Percentiles rank a stretch among this genome's conserved stretches.
phyloP scores from a whole-genome alignment of 2,888 invertebrate genomes.

The Morpho helenor region DNA sequence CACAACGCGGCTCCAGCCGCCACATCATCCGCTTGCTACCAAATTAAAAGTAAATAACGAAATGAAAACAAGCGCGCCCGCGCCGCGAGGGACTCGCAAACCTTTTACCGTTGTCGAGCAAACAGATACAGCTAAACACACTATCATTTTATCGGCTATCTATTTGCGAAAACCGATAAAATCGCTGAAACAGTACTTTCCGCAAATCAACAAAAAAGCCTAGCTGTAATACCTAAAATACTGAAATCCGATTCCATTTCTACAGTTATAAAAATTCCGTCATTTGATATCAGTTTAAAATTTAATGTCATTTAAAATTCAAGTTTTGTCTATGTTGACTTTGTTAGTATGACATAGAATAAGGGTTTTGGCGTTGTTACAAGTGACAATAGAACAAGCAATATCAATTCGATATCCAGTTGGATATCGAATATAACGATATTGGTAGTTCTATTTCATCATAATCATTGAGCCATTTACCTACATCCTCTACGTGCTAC shows the following conservation, averaged over 20 bases:
- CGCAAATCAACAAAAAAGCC: conserved; percentile 31
- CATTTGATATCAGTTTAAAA: not conserved
- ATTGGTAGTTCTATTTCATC: too few species aligned
- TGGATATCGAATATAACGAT: too few species aligned
- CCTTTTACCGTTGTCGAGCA: conserved; percentile 75
- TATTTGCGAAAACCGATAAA: conserved; percentile 65
- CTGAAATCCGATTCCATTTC: not conserved
- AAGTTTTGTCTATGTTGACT: too few species aligned
- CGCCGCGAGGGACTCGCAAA: conserved; percentile 74
- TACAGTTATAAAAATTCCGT: conserved; percentile 2
- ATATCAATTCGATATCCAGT: too few species aligned
- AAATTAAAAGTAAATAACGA: conserved; percentile 80
- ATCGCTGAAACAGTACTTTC: conserved; percentile 48
- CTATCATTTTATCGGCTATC: conserved; percentile 72
- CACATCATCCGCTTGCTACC: conserved; percentile 76
- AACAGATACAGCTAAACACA: conserved; percentile 74
- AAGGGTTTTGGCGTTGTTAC: too few species aligned
- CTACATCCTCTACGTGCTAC: too few species aligned
- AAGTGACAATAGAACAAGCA: too few species aligned
- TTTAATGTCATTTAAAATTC: too few species aligned
- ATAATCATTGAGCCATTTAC: too few species aligned
- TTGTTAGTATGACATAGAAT: too few species aligned
- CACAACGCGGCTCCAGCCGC: conserved; percentile 60
- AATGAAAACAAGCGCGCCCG: conserved; percentile 73
- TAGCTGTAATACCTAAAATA: not conserved